phyloP scores from a whole-genome alignment of 2,113 vertebrate genomes.

The Tretioscincus oriximinensis region DNA sequence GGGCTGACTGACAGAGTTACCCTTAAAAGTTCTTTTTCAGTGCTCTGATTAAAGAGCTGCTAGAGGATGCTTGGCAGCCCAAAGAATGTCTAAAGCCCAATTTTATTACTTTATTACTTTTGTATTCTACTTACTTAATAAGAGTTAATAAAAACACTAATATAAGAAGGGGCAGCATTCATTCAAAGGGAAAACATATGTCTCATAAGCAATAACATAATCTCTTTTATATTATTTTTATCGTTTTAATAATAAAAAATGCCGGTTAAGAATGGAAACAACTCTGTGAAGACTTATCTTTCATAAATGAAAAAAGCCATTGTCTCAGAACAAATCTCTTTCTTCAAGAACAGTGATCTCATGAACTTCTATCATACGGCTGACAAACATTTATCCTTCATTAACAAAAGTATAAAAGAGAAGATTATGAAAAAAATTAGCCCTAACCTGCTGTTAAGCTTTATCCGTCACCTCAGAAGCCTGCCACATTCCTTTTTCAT shows the following conservation, averaged over 20 bases:
- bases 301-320: conserved; percentile 23
- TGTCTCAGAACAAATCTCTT: conserved; percentile 42
- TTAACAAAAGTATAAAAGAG: conserved; percentile 58
- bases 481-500: conserved; percentile 25
- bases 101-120: no score
- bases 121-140: no score
- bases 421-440: conserved; percentile 57
- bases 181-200: no score
- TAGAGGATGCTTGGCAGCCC: no score
- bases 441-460: conserved; percentile 41
- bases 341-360: conserved; percentile 33
- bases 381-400: conserved; percentile 49
- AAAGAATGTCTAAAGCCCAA: no score
- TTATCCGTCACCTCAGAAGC: conserved; percentile 32
- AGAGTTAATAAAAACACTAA: no score
- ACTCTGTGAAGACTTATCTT: not conserved
- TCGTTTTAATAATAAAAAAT: not conserved
- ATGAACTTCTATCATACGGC: conserved; percentile 46
- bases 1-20: no score
- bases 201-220: no score
- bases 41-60: no score
- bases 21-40: no score
- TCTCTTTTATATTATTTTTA: no score
- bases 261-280: not conserved
- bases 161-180: no score